phyloP scores from a whole-genome alignment of 2,888 invertebrate genomes.

The Trisateles emortualis region DNA sequence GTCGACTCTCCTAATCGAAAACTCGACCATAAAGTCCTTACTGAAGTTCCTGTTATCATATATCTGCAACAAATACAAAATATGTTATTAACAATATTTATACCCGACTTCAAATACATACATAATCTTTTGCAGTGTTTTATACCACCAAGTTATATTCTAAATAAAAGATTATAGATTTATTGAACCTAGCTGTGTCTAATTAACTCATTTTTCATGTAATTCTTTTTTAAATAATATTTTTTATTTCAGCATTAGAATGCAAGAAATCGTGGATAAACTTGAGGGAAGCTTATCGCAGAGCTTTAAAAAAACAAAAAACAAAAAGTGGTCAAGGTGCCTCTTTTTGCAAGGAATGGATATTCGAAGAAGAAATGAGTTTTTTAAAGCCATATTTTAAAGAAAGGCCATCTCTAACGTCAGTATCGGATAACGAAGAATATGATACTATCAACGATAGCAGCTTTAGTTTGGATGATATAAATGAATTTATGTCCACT shows the following conservation, averaged over 20 bases:
- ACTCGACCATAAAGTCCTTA: too few species aligned
- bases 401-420: slow-evolving; percentile 15
- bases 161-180: too few species aligned
- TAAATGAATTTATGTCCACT: slow-evolving; percentile 13
- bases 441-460: slow-evolving; percentile 9
- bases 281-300: slow-evolving; percentile 5
- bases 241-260: slow-evolving; percentile 4
- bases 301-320: slow-evolving; percentile 6
- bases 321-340: slow-evolving; percentile 15
- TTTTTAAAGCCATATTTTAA: slow-evolving; percentile 14
- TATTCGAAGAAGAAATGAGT: slow-evolving; percentile 13
- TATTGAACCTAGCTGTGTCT: too few species aligned
- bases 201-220: too few species aligned
- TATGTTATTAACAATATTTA: too few species aligned
- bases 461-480: slow-evolving; percentile 16
- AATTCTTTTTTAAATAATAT: background rate
- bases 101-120: too few species aligned
- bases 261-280: slow-evolving; percentile 13
- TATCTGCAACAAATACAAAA: too few species aligned
- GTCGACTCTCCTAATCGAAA: too few species aligned
- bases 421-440: slow-evolving; percentile 14
- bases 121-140: too few species aligned
- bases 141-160: too few species aligned
- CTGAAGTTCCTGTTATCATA: too few species aligned
- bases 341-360: slow-evolving; percentile 8